Conservation (phyloP, 1,140 invertebrate genomes). For the Steinernema khuongi region DNA sequence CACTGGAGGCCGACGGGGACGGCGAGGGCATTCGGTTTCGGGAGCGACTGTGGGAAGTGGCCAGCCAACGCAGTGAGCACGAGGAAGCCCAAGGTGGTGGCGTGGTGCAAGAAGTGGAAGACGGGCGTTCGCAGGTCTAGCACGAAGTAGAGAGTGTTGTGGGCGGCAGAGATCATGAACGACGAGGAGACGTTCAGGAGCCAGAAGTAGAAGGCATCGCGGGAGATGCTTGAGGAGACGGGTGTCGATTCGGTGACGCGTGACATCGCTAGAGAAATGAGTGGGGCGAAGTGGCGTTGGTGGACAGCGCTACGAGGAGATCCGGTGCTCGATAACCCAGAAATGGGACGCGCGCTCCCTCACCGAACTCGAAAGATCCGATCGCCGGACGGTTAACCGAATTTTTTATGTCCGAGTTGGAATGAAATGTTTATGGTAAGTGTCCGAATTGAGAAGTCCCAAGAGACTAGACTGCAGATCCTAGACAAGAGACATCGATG, state of each 20-base stretch:
- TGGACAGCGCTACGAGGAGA: too few relatives aligned
- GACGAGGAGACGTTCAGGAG: constrained; percentile 24
- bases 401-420: too few relatives aligned
- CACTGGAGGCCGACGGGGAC: constrained; percentile 26
- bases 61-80: constrained; percentile 7
- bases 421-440: too few relatives aligned
- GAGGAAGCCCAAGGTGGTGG: constrained; percentile 28
- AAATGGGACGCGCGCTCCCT: too few relatives aligned
- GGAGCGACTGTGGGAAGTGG: constrained; percentile 21
- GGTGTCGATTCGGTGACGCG: neutral
- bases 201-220: constrained; percentile 32
- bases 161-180: constrained; percentile 35
- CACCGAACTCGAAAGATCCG: too few relatives aligned
- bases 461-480: too few relatives aligned
- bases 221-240: neutral
- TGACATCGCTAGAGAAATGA: neutral
- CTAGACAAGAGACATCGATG: too few relatives aligned
- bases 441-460: too few relatives aligned
- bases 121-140: constrained; percentile 32
- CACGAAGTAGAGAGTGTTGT: constrained; percentile 37
- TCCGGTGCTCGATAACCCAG: too few relatives aligned
- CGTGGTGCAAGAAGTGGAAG: constrained; percentile 34
- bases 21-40: constrained; percentile 11
- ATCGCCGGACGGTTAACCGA: too few relatives aligned
- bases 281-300: too few relatives aligned